Evolutionary conservation across 2,113 vertebrate genomes (phyloP).

Genomic region (Cebus imitator): DNA sequence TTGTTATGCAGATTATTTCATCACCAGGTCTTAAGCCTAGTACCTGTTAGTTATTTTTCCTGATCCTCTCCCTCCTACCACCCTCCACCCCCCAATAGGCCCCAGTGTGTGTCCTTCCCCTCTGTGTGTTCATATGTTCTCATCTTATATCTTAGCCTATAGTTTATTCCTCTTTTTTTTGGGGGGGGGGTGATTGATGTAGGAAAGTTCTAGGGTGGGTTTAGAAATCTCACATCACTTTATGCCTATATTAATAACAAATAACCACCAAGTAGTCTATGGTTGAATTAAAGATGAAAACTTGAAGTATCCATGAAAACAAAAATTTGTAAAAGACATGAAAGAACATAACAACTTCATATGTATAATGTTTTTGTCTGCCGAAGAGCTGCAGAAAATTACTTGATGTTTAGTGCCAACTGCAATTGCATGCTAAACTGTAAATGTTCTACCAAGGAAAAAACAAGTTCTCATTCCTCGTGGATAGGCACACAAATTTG

Average conservation of each 20-base stretch:
- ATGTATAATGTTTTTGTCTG: neutral
- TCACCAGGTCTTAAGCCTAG: too few species aligned
- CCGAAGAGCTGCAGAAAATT: neutral
- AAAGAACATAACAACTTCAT: neutral
- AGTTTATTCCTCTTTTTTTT: constrained; percentile 34
- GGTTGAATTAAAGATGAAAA: constrained; percentile 38
- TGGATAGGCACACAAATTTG: neutral
- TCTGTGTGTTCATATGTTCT: too few species aligned
- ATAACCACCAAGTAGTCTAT: fast-evolving
- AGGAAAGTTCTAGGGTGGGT: neutral
- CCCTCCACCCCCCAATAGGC: too few species aligned
- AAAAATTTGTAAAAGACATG: constrained; percentile 36
- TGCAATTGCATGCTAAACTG: neutral
- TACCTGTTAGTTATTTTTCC: too few species aligned
- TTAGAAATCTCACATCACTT: constrained; percentile 34
- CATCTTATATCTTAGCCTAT: neutral
- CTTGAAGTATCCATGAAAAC: constrained; percentile 20
- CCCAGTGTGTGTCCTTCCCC: too few species aligned
- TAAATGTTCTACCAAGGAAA: neutral
- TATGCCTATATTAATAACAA: neutral
- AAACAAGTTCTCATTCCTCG: neutral
- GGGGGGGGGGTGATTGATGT: neutral
- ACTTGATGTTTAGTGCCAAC: neutral
- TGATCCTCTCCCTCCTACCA: too few species aligned
- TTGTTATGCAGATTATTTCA: too few species aligned